Evolutionary conservation across 2,113 vertebrate species (phyloP), one percentile per base, ranked within the genome.

Genomic region (Cichladusa arquata): DNA sequence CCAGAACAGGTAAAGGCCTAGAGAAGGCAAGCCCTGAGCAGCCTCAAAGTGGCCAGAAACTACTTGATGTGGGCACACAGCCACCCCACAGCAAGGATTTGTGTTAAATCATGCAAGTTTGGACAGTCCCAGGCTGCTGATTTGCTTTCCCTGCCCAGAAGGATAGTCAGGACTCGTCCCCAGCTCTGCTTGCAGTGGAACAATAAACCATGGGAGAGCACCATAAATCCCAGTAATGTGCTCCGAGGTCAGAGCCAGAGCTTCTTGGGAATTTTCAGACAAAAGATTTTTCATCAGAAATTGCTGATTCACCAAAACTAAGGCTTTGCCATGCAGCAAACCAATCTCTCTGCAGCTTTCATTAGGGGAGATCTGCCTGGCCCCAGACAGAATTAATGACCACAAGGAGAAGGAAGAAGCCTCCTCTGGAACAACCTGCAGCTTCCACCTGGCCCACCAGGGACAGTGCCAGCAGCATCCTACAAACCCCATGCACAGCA

Each of bases 261-360:
- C 77, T 97, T 81, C 92, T 79, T 74, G 94, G 88, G 94, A 95
- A 93, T 95, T 96, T 94, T 71, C 92, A 92, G 80, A 93, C 69
- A 78, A 71, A 94, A 95, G 91, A 94, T 95, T 95, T 96, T 94
- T 95, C 94, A 95, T 95, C 94, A 72, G 83, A 95, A 97, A 78
- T 71, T 96, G 96, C 94, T 96, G 95, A 97, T 95, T 97, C 94
- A 92, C 89, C 12, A 0, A 85, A 96, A 95, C 44, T 3, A 44
- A 93, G 82, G 94, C 83, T 95, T 87, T 92, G 79, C 86, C 77
- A 61, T 25, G 70, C 73, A 88, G 81, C 80, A 95, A 95, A 84
- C 77, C 94, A 67, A 96, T 97, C 86, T 95, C 9, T 0, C 64
- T 64, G 86, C 65, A 92, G 61, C 69, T 81, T 93, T 91, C 91